Percentiles rank a stretch among this genome's conserved stretches.
Evolutionary conservation across 2,113 vertebrate genomes (phyloP).

Genomic region (Edolisoma coerulescens): DNA sequence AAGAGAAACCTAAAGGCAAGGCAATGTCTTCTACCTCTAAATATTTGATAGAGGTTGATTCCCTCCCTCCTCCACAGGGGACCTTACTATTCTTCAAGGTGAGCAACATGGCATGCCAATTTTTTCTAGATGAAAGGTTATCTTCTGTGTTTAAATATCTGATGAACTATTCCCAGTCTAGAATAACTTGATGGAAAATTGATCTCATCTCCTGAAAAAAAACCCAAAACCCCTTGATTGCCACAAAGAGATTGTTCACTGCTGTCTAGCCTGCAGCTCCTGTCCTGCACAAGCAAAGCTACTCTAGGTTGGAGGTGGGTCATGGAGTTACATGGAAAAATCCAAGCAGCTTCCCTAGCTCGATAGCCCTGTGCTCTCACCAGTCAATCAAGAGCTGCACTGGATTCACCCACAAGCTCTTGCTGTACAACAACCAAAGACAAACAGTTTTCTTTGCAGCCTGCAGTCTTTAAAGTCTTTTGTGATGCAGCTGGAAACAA

Average conservation of each 20-base stretch:
- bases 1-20: background rate
- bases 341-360: background rate
- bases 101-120: background rate
- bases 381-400: constrained; percentile 6
- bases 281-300: background rate
- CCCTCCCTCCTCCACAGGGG: background rate
- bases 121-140: background rate
- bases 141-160: background rate
- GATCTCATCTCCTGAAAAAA: background rate
- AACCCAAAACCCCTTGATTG: background rate
- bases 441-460: constrained; percentile 56
- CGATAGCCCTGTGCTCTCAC: background rate
- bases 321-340: background rate
- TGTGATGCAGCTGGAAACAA: constrained; percentile 54
- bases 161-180: background rate
- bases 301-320: background rate
- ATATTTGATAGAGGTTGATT: background rate
- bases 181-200: background rate
- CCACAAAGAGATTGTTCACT: background rate
- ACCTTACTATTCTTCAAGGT: background rate
- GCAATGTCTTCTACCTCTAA: background rate
- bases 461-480: constrained; percentile 46
- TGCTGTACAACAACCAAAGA: background rate
- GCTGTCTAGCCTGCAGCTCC: background rate
- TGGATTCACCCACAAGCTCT: constrained; percentile 19